phyloP scores from a whole-genome alignment of 1,140 invertebrate genomes.

The Leptopilina boulardi region DNA sequence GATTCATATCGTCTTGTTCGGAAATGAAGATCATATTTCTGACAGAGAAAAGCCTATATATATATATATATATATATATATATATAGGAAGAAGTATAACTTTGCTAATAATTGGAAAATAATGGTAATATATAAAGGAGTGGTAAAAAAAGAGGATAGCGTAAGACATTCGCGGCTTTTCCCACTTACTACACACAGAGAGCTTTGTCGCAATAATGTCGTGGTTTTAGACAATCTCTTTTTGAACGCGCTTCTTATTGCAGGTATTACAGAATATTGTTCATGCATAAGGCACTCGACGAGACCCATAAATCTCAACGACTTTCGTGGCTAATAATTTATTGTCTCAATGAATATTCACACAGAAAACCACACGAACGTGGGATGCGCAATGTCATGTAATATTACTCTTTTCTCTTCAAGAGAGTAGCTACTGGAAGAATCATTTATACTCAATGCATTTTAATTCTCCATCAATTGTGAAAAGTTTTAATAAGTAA shows the following conservation, averaged over 20 bases:
- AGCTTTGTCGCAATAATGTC: constrained; percentile 38
- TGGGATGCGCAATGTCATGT: constrained; percentile 22
- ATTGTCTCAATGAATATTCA: constrained; percentile 32
- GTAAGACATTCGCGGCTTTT: not conserved
- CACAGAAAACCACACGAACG: not conserved
- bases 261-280: constrained; percentile 25
- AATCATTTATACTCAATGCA: not conserved
- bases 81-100: constrained; percentile 23
- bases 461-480: not conserved
- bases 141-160: constrained; percentile 10
- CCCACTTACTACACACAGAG: too few species aligned
- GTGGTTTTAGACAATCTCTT: constrained; percentile 27
- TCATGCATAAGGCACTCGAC: constrained; percentile 26
- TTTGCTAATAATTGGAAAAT: constrained; percentile 46
- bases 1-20: constrained; percentile 36
- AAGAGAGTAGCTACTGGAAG: constrained; percentile 9
- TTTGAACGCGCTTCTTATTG: constrained; percentile 6
- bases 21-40: constrained; percentile 35
- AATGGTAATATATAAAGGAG: constrained; percentile 34
- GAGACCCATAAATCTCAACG: constrained; percentile 27
- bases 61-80: too few species aligned
- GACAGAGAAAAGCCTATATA: not conserved
- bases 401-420: constrained; percentile 17
- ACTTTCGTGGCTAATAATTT: constrained; percentile 33
- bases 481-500: not conserved